Base-by-base conservation (phyloP, 2,797 vertebrate species). In the Huso huso region DNA sequence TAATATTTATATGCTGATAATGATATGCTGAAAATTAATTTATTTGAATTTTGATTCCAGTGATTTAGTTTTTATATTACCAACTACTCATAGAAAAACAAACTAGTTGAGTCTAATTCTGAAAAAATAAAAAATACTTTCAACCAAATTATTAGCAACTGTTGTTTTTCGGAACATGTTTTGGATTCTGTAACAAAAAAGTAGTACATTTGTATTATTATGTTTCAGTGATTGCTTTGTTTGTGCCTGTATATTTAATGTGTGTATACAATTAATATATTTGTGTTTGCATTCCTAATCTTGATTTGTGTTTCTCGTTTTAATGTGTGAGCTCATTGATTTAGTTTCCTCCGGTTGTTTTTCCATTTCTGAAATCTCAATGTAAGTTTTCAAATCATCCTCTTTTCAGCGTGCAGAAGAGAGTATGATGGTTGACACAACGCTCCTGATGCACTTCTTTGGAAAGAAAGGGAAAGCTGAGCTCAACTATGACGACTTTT, bases 381-480 rank as follows among this genome's bases (percentile, higher is more conserved):
- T 59, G 3, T 68, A 15, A 51, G 8, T 48, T 50, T 49, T 51
- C 49, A 11, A 6, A 69, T 57, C n/a, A 63, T 59, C 74, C 49
- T 59, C 49, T n/a, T 73, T 69, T 51, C 74, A 96, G 94, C 87
- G 88, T 59, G 79, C 83, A 67, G 89, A 93, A 77, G 93, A 94
- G 63, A 89, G 90, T 76, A 82, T 88, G 63, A 93, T 92, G 12
- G 84, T 89, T 66, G 91, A 97, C 75, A 97, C 95, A 9, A 97
- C 94, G 0, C 85, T 97, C 67, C 85, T 96, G 78, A 88, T 98
- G 58, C 94, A 97, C 78, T 97, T 98, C 81, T 98, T 98, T 76
- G 95, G 95, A 72, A 94, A 92, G 81, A 97, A 93, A 80, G 95
- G 95, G 76, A 96, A 93, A 86, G 93, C 91, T 18, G 94, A 96